Base-by-base conservation (phyloP, 1,140 invertebrate genomes). In the Lasioglossum albipes region DNA sequence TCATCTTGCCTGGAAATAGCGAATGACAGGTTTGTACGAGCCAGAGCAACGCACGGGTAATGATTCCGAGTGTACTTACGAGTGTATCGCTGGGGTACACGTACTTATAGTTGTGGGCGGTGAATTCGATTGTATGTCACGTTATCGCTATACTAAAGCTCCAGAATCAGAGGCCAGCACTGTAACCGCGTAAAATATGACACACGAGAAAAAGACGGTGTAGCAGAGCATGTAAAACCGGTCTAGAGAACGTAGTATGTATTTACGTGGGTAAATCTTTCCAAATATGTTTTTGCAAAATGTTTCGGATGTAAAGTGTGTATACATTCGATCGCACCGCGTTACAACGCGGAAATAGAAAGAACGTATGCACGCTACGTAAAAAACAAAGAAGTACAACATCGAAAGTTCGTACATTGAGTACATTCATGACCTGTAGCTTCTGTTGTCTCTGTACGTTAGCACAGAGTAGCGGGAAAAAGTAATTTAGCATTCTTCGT, bases 1-100 rank as follows among this genome's bases (percentile, higher is more conserved):
- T 87, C 84, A 86, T 82, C 45, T 41, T 31, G 7, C 22, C 72
- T 82, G 85, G 69, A 87, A 87, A 87, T 87, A 87, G 67, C 54
- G n/a, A 75, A 71, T 87, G 85, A 86, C 77, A 83, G 52, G 20
- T 52, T 62, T 75, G n/a, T 54, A 54, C 52, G 18, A 54, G 52
- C 52, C 22, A 57, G 52, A 42, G 18, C 6, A 52, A 69, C 41
- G 45, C 20, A 52, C 13, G 0, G 65, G 45, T 36, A 18, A 65
- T 10, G 66, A 49, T 59, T 71, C 52, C 13, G 13, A 54, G 31
- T 59, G 20, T 9, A 31, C 7, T 10, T 36, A 16, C 2, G 36
- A 41, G 27, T 41, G 16, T 31, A 22, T 52, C 22, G 7, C 42
- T 49, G 7, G 36, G 36, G 45, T 42, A 16, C 12, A 10, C 18